A percentile compares a stretch with the other conserved stretches of the same genome.
Conservation (phyloP, 2,113 vertebrate species). For the Dolichallabes microphthalmus region DNA sequence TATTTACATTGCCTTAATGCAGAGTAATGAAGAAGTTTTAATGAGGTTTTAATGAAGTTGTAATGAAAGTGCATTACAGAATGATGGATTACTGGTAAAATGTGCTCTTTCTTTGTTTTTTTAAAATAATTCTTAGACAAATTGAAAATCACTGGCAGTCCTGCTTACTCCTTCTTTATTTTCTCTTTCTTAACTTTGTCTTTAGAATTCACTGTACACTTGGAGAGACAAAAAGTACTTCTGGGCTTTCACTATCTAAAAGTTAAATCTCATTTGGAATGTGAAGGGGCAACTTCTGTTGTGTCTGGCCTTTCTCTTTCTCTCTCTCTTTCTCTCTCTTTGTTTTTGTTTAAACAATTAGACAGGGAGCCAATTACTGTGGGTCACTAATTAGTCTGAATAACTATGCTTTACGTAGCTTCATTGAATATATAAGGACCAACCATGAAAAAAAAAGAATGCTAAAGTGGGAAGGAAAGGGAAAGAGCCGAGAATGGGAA, state of each 20-base stretch:
- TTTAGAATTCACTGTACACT: slow-evolving; percentile 41
- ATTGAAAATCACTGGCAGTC: background rate
- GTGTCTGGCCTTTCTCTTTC: slow-evolving; percentile 52
- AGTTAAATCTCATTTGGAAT: slow-evolving; percentile 65
- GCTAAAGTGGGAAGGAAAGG: slow-evolving; percentile 7
- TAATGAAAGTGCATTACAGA: no score
- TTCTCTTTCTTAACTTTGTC: background rate
- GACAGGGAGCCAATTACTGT: slow-evolving; percentile 69
- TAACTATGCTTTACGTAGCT: slow-evolving; percentile 64
- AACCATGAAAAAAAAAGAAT: background rate
- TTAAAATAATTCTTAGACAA: background rate
- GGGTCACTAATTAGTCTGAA: slow-evolving; percentile 71
- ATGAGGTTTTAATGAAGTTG: no score
- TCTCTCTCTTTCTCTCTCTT: slow-evolving; percentile 35
- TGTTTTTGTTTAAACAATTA: slow-evolving; percentile 74
- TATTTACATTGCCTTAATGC: background rate
- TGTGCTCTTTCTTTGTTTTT: no score
- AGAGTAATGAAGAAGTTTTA: background rate
- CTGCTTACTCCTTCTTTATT: background rate
- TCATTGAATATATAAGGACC: background rate
- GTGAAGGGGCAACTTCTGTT: slow-evolving; percentile 62
- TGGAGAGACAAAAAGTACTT: slow-evolving; percentile 41
- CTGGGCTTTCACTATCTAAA: slow-evolving; percentile 54
- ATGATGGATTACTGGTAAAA: background rate
- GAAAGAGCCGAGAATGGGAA: background rate